Evolutionary conservation across 2,113 vertebrate genomes (phyloP).

Genomic region (Alosa alosa): DNA sequence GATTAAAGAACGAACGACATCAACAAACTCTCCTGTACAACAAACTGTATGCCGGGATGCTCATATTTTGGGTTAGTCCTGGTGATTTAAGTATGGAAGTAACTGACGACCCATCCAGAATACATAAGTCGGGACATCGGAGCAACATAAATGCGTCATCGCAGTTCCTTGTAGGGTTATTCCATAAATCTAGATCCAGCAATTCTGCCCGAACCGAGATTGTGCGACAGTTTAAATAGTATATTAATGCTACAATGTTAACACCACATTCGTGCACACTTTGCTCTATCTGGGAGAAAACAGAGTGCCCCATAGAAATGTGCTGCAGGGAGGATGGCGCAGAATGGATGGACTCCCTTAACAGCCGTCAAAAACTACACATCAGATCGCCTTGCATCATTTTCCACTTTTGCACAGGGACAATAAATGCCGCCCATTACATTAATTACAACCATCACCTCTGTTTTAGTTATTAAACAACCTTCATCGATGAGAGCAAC

Average conservation of each 20-base stretch:
- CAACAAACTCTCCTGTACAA: background rate
- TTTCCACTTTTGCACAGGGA: background rate
- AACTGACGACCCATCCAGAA: background rate
- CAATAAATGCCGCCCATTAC: background rate
- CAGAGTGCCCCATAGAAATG: background rate
- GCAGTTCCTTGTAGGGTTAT: conserved; percentile 2
- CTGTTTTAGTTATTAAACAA: background rate
- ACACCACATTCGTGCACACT: background rate
- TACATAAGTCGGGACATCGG: background rate
- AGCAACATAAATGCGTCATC: conserved; percentile 5
- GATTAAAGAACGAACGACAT: background rate
- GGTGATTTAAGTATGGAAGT: background rate
- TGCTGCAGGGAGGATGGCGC: background rate
- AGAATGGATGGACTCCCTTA: background rate
- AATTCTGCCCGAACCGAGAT: background rate
- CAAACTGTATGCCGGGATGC: background rate
- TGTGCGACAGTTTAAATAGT: background rate
- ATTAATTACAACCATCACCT: background rate
- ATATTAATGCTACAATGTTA: background rate
- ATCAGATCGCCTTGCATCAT: background rate
- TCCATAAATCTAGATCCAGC: background rate
- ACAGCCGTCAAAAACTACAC: conserved; percentile 10
- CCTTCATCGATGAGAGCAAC: background rate
- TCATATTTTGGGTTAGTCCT: background rate
- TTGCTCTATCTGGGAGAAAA: background rate